Evolutionary conservation across 2,797 vertebrate species (phyloP).

Genomic region (Molossus alvarezi): DNA sequence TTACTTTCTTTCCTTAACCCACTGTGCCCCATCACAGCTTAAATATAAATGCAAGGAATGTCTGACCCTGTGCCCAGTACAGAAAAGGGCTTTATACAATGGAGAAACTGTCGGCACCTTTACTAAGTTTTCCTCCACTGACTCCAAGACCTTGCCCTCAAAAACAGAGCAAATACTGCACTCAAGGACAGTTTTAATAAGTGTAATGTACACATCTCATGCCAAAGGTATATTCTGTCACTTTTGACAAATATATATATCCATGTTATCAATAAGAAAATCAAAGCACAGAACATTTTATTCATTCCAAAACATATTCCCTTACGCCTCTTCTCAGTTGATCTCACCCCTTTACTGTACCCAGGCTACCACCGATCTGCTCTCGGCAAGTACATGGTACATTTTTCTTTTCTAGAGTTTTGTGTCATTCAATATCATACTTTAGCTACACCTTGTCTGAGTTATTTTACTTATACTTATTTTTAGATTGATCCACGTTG

Average conservation of each 20-base stretch:
- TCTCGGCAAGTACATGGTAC: background rate
- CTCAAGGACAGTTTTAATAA: background rate
- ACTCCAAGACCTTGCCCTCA: background rate
- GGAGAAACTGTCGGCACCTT: conserved; percentile 15
- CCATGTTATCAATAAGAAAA: background rate
- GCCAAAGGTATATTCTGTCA: background rate
- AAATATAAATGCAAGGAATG: conserved; percentile 1
- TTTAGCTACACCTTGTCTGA: background rate
- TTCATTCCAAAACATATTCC: background rate
- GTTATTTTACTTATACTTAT: conserved; percentile 32
- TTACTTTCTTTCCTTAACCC: background rate
- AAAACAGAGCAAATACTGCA: background rate
- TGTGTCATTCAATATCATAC: background rate
- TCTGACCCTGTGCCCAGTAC: background rate
- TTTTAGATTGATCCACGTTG: background rate
- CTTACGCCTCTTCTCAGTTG: background rate
- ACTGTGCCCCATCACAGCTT: background rate
- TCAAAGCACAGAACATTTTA: background rate
- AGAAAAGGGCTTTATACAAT: background rate
- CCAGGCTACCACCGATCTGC: background rate
- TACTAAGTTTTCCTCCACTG: background rate
- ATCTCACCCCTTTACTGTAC: background rate
- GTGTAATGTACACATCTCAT: background rate
- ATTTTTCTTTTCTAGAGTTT: conserved; percentile 21
- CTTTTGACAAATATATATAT: background rate